Base-by-base conservation (phyloP, 2,888 invertebrate genomes). In the Nudaria mundana region DNA sequence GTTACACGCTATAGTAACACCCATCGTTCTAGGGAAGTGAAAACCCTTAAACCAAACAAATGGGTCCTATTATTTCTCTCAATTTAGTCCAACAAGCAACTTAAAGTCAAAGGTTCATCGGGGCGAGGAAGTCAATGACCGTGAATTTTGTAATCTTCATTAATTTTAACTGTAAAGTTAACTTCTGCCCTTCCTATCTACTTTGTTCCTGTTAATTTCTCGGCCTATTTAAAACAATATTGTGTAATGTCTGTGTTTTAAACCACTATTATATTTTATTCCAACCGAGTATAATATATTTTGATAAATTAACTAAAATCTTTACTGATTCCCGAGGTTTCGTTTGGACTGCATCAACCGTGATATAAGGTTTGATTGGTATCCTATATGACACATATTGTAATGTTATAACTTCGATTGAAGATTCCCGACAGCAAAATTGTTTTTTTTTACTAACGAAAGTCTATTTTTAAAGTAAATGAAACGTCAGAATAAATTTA, bases 111-210 rank as follows among this genome's bases (percentile, higher is more conserved):
- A 84, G 86, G 83, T 83, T 85, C 80, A 77, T 76, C 78, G 80
- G 72, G 77, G 81, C 83, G 82, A 63, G 78, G 74, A 76, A 77
- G 80, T 83, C 85, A 86, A 85, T 86, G 87, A 77, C 83, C 83
- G 84, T 82, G 84, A 87, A 87, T 86, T 85, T 83, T 79, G 81
- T 86, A 84, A 88, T 87, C 85, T 87, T 81, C 83, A 87, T 87
- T 87, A 86, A 86, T 87, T 87, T 83, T 69, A 72, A 73, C 72
- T 70, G 75, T 29, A 65, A 81, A 84, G 71, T 84, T 81, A 75
- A 77, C 75, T 79, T 73, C 67, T 57, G 53, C 66, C 67, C 68
- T 70, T 74, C 67, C 64, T 70, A 66, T 61, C 74, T 66, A 66
- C 64, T 77, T 66, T 75, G 75, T 76, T 75, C 71, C 70, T 66